Percentiles rank a stretch among this genome's conserved stretches.
Evolutionary conservation across 2,888 invertebrate species (phyloP).

Genomic region (Drosophila ochracea): DNA sequence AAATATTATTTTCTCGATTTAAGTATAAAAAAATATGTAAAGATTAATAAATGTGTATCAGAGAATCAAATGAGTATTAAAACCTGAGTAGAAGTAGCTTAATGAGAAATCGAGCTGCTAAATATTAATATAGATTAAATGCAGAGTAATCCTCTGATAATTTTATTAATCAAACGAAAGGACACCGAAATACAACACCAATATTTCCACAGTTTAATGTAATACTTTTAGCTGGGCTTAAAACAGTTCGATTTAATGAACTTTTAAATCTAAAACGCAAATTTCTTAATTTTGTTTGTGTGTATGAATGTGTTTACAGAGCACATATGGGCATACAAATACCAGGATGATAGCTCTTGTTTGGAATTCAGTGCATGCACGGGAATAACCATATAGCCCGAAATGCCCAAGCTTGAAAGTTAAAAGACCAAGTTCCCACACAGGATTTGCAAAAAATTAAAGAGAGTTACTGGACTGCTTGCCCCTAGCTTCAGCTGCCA

Average conservation of each 20-base stretch:
- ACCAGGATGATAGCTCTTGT: conserved; percentile 14
- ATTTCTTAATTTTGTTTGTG: neutral
- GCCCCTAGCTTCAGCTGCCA: conserved; percentile 7
- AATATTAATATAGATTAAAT: neutral
- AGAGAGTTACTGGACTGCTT: conserved; percentile 8
- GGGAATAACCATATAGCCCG: conserved; percentile 35
- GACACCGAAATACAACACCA: neutral
- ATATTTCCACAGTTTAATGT: neutral
- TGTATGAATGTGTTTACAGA: neutral
- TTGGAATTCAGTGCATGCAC: conserved; percentile 45
- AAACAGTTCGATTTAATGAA: neutral
- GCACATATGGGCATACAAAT: neutral
- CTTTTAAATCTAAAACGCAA: neutral
- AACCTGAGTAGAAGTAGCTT: neutral
- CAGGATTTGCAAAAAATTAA: conserved; percentile 42
- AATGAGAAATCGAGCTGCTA: neutral
- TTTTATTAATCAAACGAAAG: neutral
- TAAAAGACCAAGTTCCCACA: conserved; percentile 8
- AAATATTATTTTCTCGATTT: neutral
- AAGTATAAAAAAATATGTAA: neutral
- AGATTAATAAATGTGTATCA: neutral
- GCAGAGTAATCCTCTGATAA: neutral
- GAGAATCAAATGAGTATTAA: no score
- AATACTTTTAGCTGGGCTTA: neutral
- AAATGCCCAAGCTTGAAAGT: conserved; percentile 23